Percentiles rank a stretch among this genome's conserved stretches.
These are phyloP conservation scores for Equus przewalskii DNA, from an alignment of 2,113 vertebrate genomes.

Conservation along the genomic window DNA sequence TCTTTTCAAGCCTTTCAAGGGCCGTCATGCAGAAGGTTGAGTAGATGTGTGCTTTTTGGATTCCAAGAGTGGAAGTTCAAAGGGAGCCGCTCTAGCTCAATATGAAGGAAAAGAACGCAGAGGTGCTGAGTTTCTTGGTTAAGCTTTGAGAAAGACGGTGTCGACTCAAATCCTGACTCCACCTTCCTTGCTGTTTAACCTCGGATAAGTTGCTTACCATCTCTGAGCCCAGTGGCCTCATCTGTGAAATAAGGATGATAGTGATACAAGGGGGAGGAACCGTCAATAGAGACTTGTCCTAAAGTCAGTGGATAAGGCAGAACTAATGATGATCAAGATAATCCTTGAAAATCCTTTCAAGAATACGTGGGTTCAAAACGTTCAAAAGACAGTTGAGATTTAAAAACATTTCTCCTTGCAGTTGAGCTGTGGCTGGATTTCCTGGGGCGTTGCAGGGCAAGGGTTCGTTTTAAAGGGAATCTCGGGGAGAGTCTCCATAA, in stretches of 20 bases:
- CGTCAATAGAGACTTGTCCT: too few species aligned
- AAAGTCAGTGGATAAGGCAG: too few species aligned
- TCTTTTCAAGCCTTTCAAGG: not conserved
- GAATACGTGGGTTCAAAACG: not conserved
- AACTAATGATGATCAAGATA: not conserved
- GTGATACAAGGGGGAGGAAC: too few species aligned
- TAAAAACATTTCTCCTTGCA: not conserved
- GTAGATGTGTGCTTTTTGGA: not conserved
- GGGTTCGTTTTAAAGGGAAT: not conserved
- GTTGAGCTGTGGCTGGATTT: not conserved
- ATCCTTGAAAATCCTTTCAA: not conserved
- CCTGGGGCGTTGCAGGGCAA: not conserved
- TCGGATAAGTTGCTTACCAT: fast-evolving
- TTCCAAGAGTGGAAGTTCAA: not conserved
- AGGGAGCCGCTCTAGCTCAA: not conserved
- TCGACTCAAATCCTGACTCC: not conserved
- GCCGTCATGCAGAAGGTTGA: not conserved
- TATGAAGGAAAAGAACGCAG: not conserved
- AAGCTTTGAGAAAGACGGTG: not conserved
- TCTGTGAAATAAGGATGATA: not conserved
- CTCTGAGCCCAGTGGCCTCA: not conserved
- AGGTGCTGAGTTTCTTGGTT: too few species aligned
- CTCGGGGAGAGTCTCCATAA: not conserved
- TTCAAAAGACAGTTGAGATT: not conserved
- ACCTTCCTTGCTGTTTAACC: not conserved